Evolutionary conservation across 1,140 invertebrate species (phyloP), one percentile per base, ranked within the genome.

Genomic region (Parasteatoda tepidariorum): DNA sequence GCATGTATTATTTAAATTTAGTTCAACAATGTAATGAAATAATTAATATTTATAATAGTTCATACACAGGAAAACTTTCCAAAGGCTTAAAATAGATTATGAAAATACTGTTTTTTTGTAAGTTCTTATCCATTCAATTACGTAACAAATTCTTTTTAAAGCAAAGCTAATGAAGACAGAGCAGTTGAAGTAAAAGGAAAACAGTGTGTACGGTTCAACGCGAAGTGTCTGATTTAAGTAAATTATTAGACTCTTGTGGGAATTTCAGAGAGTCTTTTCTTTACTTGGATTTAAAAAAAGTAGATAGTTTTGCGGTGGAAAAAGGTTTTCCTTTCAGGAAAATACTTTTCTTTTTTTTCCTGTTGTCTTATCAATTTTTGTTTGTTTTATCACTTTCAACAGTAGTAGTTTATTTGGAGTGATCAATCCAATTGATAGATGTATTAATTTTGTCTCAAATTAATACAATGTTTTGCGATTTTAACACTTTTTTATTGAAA

Each of bases 211-310:
- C 74, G 74, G 74, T 76, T 76, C 64, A 76, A 76, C 74, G 28
- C 74, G 74, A 76, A 76, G 74, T 76, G 74, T 76, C 74, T 76
- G 74, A 34, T 76, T 66, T 76, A 76, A 76, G 74, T 76, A 76
- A 76, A 76, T 76, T 76, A 76, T 76, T 76, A 57, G 26, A 62
- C 74, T 38, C 28, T 22, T 2, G 61, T 26, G 74, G 31, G 26
- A 54, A 31, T 76, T 48, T 28, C 34, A 26, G 41, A 76, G 64
- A 64, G 74, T 76, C n/a, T 76, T 76, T 76, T 34, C 41, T 76
- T 64, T 30, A 26, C 34, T 64, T 24, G 54, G 74, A 76, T 76
- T 76, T 76, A 76, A 64, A 41, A 76, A 59, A 66, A 76, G 38
- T 48, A 18, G 9, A 48, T 18, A 48, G 38, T 48, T n/a, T 48